Evolutionary conservation across 2,797 vertebrate genomes (phyloP).

Genomic region (Alosa sapidissima): DNA sequence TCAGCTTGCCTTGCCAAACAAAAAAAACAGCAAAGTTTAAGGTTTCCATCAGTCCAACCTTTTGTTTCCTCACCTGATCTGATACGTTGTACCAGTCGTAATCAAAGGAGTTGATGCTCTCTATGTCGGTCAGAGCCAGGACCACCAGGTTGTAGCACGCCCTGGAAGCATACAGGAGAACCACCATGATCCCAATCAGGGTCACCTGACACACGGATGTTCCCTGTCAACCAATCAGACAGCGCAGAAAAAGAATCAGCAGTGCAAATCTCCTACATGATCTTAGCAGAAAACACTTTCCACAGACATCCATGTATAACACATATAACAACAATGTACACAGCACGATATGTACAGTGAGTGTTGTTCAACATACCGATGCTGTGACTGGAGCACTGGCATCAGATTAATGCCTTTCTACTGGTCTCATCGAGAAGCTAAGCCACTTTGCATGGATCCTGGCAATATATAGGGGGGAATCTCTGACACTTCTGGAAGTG

Average conservation of each 20-base stretch:
- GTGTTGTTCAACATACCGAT: neutral
- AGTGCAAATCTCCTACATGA: neutral
- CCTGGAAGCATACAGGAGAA: slow-evolving; percentile 88
- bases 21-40: no score
- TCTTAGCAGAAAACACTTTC: neutral
- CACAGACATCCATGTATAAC: neutral
- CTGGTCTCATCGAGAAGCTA: no score
- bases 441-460: no score
- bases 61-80: slow-evolving; percentile 81
- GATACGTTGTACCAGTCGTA: slow-evolving; percentile 98
- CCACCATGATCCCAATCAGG: slow-evolving; percentile 84
- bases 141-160: slow-evolving; percentile 96
- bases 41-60: no score
- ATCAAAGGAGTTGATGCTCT: slow-evolving; percentile 87
- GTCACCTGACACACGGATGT: slow-evolving; percentile 96
- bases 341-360: neutral
- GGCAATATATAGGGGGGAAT: neutral
- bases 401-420: neutral
- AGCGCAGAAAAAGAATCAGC: neutral
- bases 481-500: neutral
- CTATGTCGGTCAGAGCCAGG: slow-evolving; percentile 82
- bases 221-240: slow-evolving; percentile 74
- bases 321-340: no score
- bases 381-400: neutral
- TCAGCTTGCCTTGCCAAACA: no score